Conservation (phyloP, 2,797 vertebrate genomes). For the Platalea minor region DNA sequence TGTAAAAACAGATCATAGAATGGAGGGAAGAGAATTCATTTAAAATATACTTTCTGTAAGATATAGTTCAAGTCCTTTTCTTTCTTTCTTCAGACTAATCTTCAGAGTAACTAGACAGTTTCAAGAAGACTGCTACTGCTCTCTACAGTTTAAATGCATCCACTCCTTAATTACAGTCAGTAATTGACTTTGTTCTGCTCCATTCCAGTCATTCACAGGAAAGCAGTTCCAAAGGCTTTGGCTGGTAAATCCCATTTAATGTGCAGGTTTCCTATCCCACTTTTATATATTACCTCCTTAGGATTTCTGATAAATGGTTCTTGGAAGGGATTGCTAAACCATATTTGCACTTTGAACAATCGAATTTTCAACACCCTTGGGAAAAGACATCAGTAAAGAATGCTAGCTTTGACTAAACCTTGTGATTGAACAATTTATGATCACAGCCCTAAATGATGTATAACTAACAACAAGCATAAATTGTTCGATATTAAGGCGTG, state of each 20-base stretch:
- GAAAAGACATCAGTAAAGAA: constrained; percentile 72
- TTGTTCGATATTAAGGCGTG: constrained; percentile 34
- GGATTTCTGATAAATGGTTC: constrained; percentile 75
- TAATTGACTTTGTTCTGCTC: constrained; percentile 82
- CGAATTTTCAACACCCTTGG: constrained; percentile 74
- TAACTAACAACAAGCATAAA: constrained; percentile 62
- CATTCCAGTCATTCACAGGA: constrained; percentile 73
- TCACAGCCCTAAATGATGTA: constrained; percentile 74
- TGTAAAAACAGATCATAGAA: constrained; percentile 69
- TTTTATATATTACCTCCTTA: constrained; percentile 75
- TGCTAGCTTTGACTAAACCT: constrained; percentile 72
- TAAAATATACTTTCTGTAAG: constrained; percentile 68
- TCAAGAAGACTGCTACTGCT: constrained; percentile 98
- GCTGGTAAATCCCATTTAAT: constrained; percentile 76
- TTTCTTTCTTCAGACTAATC: constrained; percentile 74
- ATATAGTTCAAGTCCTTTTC: constrained; percentile 70
- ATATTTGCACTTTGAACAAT: constrained; percentile 77
- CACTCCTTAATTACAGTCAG: constrained; percentile 83
- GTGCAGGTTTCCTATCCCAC: constrained; percentile 69
- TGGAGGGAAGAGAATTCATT: constrained; percentile 62
- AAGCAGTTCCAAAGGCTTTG: constrained; percentile 75
- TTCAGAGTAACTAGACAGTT: constrained; percentile 74
- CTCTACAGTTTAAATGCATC: constrained; percentile 96
- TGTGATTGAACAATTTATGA: constrained; percentile 74
- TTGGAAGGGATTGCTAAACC: constrained; percentile 78